Base-by-base conservation (phyloP, 2,888 invertebrate genomes). In the Sesia apiformis region DNA sequence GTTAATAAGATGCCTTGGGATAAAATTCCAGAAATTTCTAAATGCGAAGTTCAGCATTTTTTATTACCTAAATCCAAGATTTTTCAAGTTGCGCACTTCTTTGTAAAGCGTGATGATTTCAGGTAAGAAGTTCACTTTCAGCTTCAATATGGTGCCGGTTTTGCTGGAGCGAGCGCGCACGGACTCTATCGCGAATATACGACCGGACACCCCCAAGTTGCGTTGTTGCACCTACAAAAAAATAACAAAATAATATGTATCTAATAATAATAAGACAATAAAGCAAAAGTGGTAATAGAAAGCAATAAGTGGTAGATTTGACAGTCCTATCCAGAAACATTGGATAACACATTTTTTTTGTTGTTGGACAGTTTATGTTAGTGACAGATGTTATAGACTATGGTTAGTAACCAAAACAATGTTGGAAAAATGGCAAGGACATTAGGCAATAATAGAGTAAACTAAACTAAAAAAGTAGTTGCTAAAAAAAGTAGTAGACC, bases 61-160 rank as follows among this genome's bases (percentile, higher is more conserved):
- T 43, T 39, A 40, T 55, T 72, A 92, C 92, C 92, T 90, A 88
- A 98, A 98, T 60, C 98, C 98, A 54, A 99, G 91, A 81, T 96
- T 97, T 76, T 98, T 97, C 74, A 99, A 91, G 84, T 99, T 98
- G 52, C 98, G 93, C 40, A 98, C 99, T 93, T 99, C 99, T 84
- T 99, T 99, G 49, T 98, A 97, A 43, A 99, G 90, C 0, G 98
- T 98, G 60, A 99, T 99, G 70, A 99, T 98, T 84, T 99, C 99
- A 0, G 98, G 98, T 56, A 98, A 90, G 79, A 99, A 99, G 90
- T 99, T 99, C 0, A 96, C 96, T 79, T 96, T 95, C 56, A 98
- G 78, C 70, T 96, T 97, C 52, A 98, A 88, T n/a, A 97, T 92
- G 72, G 96, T 97, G 6, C 93, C 93, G 3, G 93, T 92, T 62